These are phyloP conservation scores for Caenorhabditis zanzibari DNA, from an alignment of 2,888 invertebrate species.

Conservation along the genomic window DNA sequence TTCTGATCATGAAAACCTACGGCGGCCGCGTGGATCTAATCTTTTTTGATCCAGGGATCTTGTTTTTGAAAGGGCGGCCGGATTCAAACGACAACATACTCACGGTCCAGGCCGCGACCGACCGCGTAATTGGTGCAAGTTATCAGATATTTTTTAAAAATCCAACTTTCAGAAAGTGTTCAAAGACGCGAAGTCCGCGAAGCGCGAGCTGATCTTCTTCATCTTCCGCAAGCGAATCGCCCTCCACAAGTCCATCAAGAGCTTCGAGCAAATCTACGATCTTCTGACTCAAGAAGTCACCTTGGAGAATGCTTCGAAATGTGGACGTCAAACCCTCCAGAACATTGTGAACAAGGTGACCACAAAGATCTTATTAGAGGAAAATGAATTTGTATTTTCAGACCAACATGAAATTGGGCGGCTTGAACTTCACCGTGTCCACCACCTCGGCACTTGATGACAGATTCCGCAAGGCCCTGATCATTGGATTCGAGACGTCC, in stretches of 20 bases:
- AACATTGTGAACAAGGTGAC: conserved; percentile 46
- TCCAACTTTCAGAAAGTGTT: conserved; percentile 26
- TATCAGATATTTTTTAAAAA: background rate
- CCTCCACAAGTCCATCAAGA: conserved; percentile 40
- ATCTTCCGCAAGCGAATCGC: background rate
- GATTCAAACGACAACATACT: no score
- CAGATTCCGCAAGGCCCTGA: background rate
- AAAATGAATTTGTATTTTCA: conserved; percentile 1
- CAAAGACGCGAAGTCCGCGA: conserved; percentile 3
- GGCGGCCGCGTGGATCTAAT: no score
- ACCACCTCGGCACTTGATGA: background rate
- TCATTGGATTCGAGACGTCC: conserved; percentile 49
- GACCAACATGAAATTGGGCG: conserved; percentile 59
- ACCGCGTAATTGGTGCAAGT: no score
- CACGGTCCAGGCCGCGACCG: no score
- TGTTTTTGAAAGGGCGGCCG: no score
- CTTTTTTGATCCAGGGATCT: no score
- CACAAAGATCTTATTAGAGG: background rate
- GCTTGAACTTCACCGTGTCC: conserved; percentile 36
- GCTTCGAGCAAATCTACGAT: conserved; percentile 48
- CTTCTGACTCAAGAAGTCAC: conserved; percentile 50
- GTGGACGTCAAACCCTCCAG: conserved; percentile 15
- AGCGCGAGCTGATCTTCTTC: conserved; percentile 36
- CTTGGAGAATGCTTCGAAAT: background rate
- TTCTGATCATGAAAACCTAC: no score